Evolutionary conservation across 2,888 invertebrate species (phyloP), one percentile per base, ranked within the genome.

Genomic region (Pardosa pseudoannulata): DNA sequence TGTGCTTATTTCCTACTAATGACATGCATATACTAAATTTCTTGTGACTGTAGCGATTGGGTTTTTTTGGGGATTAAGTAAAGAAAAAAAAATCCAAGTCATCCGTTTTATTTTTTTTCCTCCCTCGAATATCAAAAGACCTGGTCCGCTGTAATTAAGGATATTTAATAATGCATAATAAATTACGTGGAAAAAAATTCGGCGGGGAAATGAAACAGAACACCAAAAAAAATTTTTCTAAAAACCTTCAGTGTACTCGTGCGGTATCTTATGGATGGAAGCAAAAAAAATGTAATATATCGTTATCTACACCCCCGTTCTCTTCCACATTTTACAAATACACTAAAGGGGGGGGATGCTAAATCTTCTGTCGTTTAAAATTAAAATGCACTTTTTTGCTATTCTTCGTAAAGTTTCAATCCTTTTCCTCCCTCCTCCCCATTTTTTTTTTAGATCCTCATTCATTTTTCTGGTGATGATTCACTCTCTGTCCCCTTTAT

Each of bases 151-250:
- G 83, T 85, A 78, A 85, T 85, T 85, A 85, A 85, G 78, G 83
- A 85, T 85, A 85, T 85, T 85, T 85, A 85, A 85, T 85, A 85
- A 85, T 78, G 83, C 83, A 85, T 85, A 78, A 85, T 85, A 85
- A 78, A 85, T 85, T 85, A 78, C 72, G 72, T 50, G 64, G 50
- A 75, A 81, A 82, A 83, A 76, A 50, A 56, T 62, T 73, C n/a
- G 73, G 78, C 16, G 16, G 78, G 78, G 50, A 78, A 85, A 41
- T 68, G 83, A 78, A 85, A 85, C 76, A 78, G 28, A 73, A 78
- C 71, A 76, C 71, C 62, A 28, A 36, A 29, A 73, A 46, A 67
- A 78, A 78, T 73, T 73, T 46, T 6, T 31, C 50, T 46, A 31
- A 80, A 80, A 73, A 71, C 76, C 83, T 67, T 31, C 65, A 78